These are phyloP conservation scores for Andrena marginata DNA, from an alignment of 2,888 invertebrate genomes.

Conservation along the genomic window DNA sequence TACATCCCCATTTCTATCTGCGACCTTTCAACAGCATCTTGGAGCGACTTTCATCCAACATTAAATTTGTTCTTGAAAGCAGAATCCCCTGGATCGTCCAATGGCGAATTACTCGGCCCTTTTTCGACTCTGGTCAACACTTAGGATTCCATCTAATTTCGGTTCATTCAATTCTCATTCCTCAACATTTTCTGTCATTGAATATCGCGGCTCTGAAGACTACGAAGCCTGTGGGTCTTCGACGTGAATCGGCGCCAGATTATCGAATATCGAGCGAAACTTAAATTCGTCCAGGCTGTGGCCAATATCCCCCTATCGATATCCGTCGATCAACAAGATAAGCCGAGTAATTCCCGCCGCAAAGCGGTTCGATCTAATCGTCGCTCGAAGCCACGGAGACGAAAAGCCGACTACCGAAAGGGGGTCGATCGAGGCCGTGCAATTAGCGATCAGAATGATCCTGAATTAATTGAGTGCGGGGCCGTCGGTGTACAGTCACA, in stretches of 20 bases:
- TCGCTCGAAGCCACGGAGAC: slow-evolving; percentile 6
- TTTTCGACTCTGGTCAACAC: too few relatives aligned
- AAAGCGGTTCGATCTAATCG: background rate
- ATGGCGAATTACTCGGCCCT: too few relatives aligned
- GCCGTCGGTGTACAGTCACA: slow-evolving; percentile 67
- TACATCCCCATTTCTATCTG: background rate
- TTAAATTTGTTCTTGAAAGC: background rate
- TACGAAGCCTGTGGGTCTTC: too few relatives aligned
- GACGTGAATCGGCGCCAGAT: too few relatives aligned
- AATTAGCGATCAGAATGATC: slow-evolving; percentile 84
- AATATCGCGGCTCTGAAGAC: too few relatives aligned
- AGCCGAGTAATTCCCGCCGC: background rate
- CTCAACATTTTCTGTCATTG: too few relatives aligned
- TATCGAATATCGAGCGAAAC: background rate
- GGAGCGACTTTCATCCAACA: background rate
- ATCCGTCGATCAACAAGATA: background rate
- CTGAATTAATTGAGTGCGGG: slow-evolving; percentile 80
- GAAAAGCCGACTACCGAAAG: slow-evolving; percentile 8
- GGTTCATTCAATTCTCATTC: too few relatives aligned
- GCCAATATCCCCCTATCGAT: background rate
- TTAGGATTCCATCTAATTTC: too few relatives aligned
- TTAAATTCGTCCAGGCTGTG: background rate
- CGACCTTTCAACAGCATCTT: background rate
- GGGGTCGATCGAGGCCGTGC: slow-evolving; percentile 45
- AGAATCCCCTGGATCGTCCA: background rate